These are phyloP conservation scores for Callinectes sapidus DNA, from an alignment of 2,888 invertebrate species.

Conservation along the genomic window DNA sequence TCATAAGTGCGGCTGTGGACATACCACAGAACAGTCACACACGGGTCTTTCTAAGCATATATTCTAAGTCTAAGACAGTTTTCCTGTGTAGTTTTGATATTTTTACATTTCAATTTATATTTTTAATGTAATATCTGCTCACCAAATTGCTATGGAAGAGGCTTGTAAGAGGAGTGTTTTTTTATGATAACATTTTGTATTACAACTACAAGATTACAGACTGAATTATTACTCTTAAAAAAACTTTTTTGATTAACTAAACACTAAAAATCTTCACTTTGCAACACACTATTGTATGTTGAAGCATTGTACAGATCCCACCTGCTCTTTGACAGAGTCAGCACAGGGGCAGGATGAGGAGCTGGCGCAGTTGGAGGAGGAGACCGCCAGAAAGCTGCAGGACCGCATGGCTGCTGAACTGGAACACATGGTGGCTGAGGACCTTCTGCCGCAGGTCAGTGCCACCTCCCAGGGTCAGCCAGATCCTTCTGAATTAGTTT, in stretches of 20 bases:
- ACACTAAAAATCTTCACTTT: not conserved
- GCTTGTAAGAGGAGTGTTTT: too few species aligned
- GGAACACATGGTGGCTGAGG: slow-evolving; percentile 47
- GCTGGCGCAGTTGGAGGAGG: slow-evolving; percentile 55
- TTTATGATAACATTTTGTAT: not conserved
- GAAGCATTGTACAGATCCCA: not conserved
- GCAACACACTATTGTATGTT: not conserved
- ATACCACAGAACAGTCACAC: too few species aligned
- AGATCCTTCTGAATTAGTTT: too few species aligned
- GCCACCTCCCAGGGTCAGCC: not conserved
- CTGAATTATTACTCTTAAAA: not conserved
- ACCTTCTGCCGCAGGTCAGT: slow-evolving; percentile 57
- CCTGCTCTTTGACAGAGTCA: slow-evolving; percentile 21
- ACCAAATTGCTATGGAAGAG: not conserved
- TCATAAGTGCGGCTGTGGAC: too few species aligned
- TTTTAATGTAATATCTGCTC: too few species aligned
- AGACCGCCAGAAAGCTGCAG: slow-evolving; percentile 59
- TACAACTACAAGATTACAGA: not conserved
- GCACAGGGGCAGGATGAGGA: slow-evolving; percentile 51
- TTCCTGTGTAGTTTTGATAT: too few species aligned
- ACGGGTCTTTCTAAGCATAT: too few species aligned
- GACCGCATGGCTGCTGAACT: slow-evolving; percentile 66
- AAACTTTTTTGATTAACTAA: not conserved
- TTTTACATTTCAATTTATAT: too few species aligned
- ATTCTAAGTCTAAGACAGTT: too few species aligned